phyloP scores from a whole-genome alignment of 2,797 vertebrate species.

The Salarias fasciatus region DNA sequence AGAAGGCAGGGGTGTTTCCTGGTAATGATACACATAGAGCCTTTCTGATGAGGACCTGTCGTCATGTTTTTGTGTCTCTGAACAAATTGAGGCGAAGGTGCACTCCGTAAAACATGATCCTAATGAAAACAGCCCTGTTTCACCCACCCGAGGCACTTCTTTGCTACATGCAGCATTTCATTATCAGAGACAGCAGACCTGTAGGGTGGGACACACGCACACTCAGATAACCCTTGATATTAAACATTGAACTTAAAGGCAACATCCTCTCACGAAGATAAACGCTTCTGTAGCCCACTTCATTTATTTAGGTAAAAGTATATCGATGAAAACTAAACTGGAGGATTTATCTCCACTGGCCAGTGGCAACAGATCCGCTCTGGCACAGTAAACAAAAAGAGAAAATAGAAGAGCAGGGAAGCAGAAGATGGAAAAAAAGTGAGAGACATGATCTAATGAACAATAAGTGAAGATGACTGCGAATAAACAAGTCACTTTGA shows the following conservation, averaged over 20 bases:
- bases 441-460: neutral
- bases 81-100: conserved; percentile 48
- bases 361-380: conserved; percentile 3
- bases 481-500: neutral
- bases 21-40: conserved; percentile 54
- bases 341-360: conserved; percentile 1
- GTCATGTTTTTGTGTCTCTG: conserved; percentile 42
- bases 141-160: conserved; percentile 42
- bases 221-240: conserved; percentile 43
- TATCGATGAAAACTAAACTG: neutral
- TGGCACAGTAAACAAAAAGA: conserved; percentile 7
- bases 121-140: conserved; percentile 62
- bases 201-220: conserved; percentile 16
- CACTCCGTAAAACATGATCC: conserved; percentile 53
- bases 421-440: neutral
- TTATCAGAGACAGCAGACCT: conserved; percentile 58
- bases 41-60: conserved; percentile 56
- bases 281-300: conserved; percentile 2
- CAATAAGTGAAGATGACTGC: neutral
- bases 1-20: conserved; percentile 56
- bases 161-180: conserved; percentile 60
- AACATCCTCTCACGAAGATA: conserved; percentile 13
- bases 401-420: neutral
- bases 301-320: conserved; percentile 17
- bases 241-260: conserved; percentile 48